phyloP scores from a whole-genome alignment of 2,888 invertebrate genomes.

The Andrena chrysosceles region DNA sequence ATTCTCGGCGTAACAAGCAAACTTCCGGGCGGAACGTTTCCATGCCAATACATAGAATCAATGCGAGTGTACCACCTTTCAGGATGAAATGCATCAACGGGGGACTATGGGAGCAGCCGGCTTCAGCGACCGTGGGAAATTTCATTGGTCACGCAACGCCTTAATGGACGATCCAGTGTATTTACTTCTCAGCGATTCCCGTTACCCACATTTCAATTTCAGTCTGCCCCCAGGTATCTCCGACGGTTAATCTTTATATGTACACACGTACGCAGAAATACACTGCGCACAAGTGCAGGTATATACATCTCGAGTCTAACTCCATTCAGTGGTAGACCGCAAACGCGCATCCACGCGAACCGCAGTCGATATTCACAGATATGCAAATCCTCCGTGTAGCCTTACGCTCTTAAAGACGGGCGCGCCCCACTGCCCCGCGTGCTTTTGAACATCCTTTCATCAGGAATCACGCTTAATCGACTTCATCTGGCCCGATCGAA shows the following conservation, averaged over 20 bases:
- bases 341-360: slow-evolving; percentile 53
- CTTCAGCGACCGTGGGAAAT: slow-evolving; percentile 20
- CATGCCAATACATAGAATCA: slow-evolving; percentile 20
- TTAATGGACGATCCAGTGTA: slow-evolving; percentile 32
- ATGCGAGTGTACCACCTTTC: slow-evolving; percentile 4
- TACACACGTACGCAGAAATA: too few species aligned
- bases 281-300: neutral
- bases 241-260: neutral
- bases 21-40: slow-evolving; percentile 18
- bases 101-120: neutral
- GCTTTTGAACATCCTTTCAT: neutral
- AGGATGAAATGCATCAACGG: slow-evolving; percentile 10
- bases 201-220: slow-evolving; percentile 53
- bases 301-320: slow-evolving; percentile 48
- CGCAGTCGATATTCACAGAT: slow-evolving; percentile 63
- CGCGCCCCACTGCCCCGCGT: neutral
- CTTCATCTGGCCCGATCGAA: neutral
- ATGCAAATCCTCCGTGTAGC: slow-evolving; percentile 63
- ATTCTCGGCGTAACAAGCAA: slow-evolving; percentile 30
- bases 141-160: slow-evolving; percentile 43
- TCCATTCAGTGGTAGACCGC: slow-evolving; percentile 58
- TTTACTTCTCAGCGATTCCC: slow-evolving; percentile 42
- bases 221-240: neutral
- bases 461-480: slow-evolving; percentile 11
- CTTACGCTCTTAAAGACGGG: slow-evolving; percentile 10